Evolutionary conservation across 2,113 vertebrate species (phyloP).

Genomic region (Excalfactoria chinensis): DNA sequence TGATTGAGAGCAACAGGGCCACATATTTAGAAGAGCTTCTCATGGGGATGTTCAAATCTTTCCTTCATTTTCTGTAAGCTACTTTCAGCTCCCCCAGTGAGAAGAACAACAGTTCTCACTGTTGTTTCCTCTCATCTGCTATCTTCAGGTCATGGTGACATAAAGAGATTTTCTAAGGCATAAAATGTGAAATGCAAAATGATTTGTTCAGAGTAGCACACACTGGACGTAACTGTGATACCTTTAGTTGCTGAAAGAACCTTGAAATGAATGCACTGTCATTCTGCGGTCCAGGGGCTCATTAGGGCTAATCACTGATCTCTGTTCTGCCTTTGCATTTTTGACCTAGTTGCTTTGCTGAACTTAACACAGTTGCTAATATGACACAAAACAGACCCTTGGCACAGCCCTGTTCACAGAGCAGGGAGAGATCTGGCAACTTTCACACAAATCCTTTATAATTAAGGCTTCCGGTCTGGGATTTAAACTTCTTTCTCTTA

Average conservation of each 20-base stretch:
- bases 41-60: neutral
- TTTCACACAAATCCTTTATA: slow-evolving; percentile 61
- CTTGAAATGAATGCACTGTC: neutral
- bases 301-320: slow-evolving; percentile 24
- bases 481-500: slow-evolving; percentile 37
- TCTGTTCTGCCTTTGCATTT: slow-evolving; percentile 37
- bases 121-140: neutral
- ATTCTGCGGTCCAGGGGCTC: neutral
- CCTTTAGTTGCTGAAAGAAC: slow-evolving; percentile 12
- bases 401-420: slow-evolving; percentile 48
- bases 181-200: neutral
- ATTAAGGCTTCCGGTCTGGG: slow-evolving; percentile 57
- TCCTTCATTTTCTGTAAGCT: neutral
- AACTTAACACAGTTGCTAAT: slow-evolving; percentile 41
- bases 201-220: neutral
- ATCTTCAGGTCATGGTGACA: neutral
- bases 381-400: slow-evolving; percentile 69
- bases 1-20: neutral
- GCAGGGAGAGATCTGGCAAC: slow-evolving; percentile 60
- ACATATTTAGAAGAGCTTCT: neutral
- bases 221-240: neutral
- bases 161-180: neutral
- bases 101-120: neutral
- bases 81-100: neutral
- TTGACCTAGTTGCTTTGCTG: slow-evolving; percentile 61